These are phyloP conservation scores for Cynaeus angustus DNA, from an alignment of 2,888 invertebrate genomes.

Conservation along the genomic window DNA sequence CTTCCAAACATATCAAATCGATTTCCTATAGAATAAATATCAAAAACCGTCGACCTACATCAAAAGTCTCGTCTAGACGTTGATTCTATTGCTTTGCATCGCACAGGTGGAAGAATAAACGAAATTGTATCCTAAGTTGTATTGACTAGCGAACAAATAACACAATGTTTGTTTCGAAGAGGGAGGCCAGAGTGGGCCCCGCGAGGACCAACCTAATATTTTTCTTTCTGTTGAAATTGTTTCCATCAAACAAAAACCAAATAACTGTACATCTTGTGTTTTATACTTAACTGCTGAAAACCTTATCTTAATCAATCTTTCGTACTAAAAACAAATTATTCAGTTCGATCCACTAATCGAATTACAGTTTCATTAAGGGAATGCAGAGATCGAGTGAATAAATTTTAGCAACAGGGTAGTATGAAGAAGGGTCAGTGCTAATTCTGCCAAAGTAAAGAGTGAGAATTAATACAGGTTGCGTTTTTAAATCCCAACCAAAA, in stretches of 20 bases:
- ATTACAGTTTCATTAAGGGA: constrained; percentile 35
- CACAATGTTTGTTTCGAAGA: constrained; percentile 47
- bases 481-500: not conserved
- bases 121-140: constrained; percentile 49
- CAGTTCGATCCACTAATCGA: constrained; percentile 35
- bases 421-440: constrained; percentile 2
- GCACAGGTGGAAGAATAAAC: constrained; percentile 49
- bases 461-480: not conserved
- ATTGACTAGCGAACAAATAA: constrained; percentile 50
- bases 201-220: constrained; percentile 47
- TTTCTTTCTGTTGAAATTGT: constrained; percentile 47
- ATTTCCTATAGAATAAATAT: constrained; percentile 22
- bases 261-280: constrained; percentile 9
- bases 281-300: not conserved
- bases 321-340: constrained; percentile 32
- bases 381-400: constrained; percentile 19
- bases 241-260: constrained; percentile 39
- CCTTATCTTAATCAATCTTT: constrained; percentile 33
- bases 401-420: constrained; percentile 5
- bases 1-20: constrained; percentile 12
- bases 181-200: constrained; percentile 41
- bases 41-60: constrained; percentile 39
- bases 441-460: constrained; percentile 2
- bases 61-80: constrained; percentile 47
- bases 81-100: constrained; percentile 45